These are phyloP conservation scores for Acanthosepion esculentum DNA, from an alignment of 2,888 invertebrate species.

Conservation along the genomic window DNA sequence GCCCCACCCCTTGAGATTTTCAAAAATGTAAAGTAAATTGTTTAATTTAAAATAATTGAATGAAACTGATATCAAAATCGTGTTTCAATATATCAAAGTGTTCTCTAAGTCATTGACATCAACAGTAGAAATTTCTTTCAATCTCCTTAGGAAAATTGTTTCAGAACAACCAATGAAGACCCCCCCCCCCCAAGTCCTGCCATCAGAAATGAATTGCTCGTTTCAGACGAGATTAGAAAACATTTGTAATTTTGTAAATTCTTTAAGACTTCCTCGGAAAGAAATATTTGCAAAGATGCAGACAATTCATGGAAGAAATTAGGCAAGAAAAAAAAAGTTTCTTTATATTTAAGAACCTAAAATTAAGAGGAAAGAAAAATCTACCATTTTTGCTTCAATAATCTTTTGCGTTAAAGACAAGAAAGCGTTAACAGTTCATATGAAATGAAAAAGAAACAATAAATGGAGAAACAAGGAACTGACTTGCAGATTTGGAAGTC, in stretches of 20 bases:
- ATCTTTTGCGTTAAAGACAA: background rate
- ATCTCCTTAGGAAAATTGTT: background rate
- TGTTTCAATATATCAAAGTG: background rate
- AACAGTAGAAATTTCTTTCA: background rate
- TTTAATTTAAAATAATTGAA: background rate
- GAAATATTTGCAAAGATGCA: background rate
- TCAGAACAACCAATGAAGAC: background rate
- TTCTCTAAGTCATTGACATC: background rate
- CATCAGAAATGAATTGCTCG: background rate
- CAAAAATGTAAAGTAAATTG: background rate
- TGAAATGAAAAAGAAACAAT: too few relatives aligned
- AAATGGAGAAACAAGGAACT: background rate
- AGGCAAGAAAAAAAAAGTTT: too few relatives aligned
- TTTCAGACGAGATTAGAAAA: background rate
- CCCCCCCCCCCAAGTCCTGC: background rate
- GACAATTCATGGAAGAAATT: background rate
- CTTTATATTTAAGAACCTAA: background rate
- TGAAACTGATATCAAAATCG: background rate
- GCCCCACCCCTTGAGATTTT: background rate
- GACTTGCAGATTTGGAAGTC: too few relatives aligned
- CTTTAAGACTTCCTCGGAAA: too few relatives aligned
- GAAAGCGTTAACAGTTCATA: background rate
- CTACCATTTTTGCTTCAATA: background rate
- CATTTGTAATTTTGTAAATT: background rate
- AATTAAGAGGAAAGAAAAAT: background rate